Conservation (phyloP, 2,113 vertebrate species). For the Cariama cristata region DNA sequence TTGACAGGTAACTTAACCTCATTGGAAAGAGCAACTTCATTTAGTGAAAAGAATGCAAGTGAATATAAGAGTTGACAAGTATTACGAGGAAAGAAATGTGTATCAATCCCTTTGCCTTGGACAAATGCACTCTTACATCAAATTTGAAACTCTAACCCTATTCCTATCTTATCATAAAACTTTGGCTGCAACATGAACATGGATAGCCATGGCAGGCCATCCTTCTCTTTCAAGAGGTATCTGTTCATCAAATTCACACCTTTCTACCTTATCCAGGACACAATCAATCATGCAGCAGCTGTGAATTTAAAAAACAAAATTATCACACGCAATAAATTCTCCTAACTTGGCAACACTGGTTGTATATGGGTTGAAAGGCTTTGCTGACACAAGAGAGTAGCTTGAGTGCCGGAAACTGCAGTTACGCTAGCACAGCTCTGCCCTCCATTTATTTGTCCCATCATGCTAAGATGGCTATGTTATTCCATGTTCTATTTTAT, state of each 20-base stretch:
- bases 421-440: neutral
- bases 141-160: neutral
- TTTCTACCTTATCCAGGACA: neutral
- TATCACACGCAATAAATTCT: neutral
- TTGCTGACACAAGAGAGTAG: neutral
- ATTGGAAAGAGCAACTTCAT: neutral
- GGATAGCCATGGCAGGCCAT: neutral
- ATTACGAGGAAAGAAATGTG: neutral
- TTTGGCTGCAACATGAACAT: neutral
- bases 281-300: neutral
- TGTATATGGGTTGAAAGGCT: neutral
- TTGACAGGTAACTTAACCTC: neutral
- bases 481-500: neutral
- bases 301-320: neutral
- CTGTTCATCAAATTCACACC: neutral
- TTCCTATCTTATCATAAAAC: neutral
- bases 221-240: neutral
- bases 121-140: neutral
- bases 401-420: neutral
- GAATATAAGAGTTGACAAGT: neutral
- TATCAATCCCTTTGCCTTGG: neutral
- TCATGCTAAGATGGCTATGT: accelerated
- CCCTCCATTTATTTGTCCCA: neutral
- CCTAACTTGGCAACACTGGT: neutral
- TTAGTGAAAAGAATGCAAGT: neutral